Percentiles rank a stretch among this genome's conserved stretches.
phyloP scores from a whole-genome alignment of 2,888 invertebrate genomes.

The Apamea anceps region DNA sequence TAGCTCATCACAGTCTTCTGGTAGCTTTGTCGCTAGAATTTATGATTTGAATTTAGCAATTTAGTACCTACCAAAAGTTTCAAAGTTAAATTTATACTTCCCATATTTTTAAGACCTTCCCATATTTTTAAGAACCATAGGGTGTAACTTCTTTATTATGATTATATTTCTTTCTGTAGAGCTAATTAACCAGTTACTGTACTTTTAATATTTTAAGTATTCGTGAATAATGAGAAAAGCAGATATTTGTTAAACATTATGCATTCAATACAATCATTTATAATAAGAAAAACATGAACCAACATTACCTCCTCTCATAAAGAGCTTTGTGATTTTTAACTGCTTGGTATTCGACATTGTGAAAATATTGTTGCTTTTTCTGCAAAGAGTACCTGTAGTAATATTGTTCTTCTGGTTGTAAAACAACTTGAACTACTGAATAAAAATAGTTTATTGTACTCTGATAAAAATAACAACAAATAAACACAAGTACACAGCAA shows the following conservation, averaged over 20 bases:
- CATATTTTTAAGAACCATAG: no score
- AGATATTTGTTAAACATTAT: no score
- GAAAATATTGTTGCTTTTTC: not conserved
- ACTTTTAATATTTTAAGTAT: no score
- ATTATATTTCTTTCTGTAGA: not conserved
- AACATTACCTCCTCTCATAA: slow-evolving; percentile 75
- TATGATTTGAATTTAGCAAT: not conserved
- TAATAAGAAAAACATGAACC: not conserved
- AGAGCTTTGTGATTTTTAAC: slow-evolving; percentile 80
- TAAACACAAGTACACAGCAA: not conserved
- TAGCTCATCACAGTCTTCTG: slow-evolving; percentile 78
- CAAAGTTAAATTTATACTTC: not conserved
- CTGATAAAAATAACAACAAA: not conserved
- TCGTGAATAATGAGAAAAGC: not conserved
- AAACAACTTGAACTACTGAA: not conserved
- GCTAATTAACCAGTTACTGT: not conserved
- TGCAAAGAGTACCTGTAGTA: no score
- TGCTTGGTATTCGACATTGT: slow-evolving; percentile 77
- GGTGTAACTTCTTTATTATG: not conserved
- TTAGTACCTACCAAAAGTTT: not conserved
- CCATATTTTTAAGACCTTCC: not conserved
- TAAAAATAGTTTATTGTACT: no score
- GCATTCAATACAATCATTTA: not conserved
- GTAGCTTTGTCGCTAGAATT: slow-evolving; percentile 66
- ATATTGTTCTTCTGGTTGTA: not conserved